Base-by-base conservation (phyloP, 1,140 invertebrate genomes). In the Episyrphus balteatus region DNA sequence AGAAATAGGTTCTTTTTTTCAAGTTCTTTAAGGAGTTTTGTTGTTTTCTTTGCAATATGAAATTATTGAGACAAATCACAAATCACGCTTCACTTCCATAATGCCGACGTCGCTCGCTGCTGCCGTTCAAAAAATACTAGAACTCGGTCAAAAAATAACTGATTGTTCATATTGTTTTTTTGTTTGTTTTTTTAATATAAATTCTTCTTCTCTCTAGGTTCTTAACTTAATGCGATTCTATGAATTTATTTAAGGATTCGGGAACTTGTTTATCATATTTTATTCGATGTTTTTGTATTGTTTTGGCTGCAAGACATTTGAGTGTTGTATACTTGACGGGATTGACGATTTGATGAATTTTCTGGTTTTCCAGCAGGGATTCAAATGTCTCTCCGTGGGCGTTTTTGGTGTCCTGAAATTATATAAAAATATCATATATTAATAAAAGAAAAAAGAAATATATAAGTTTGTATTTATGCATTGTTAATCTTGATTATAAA, bases 271-370 rank as follows among this genome's bases (percentile, higher is more conserved):
- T 50, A 44, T 48, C 37, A 48, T 68, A 68, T 18, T 55, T 40
- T n/a, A 68, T 61, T 40, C 51, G 42, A 50, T 68, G 57, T 42
- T 59, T 50, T 42, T 64, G 58, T 19, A 93, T 81, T 5, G 81
- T 81, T 49, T 81, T 74, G 5, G 89, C 86, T 6, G 88, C 84
- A 40, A 90, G 72, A 65, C 89, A 94, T 55, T 83, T 80, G 46
- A 93, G 73, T 42, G 79, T 82, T 21, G 80, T 85, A 59, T 86
- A 85, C 54, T 80, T 79, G n/a, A 90, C 67, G 5, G 83, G 84
- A 66, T 87, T 83, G n/a, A 89, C 75, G 39, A 85, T 73, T 51
- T 82, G 70, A 51, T 79, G 75, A 30, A 82, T 68, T 42, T 67
- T 68, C 56, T 81, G 81, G 11, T 72, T 57, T 37, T 75, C 71